Conservation (phyloP, 1,140 invertebrate genomes). For the Drosophila guanche region DNA sequence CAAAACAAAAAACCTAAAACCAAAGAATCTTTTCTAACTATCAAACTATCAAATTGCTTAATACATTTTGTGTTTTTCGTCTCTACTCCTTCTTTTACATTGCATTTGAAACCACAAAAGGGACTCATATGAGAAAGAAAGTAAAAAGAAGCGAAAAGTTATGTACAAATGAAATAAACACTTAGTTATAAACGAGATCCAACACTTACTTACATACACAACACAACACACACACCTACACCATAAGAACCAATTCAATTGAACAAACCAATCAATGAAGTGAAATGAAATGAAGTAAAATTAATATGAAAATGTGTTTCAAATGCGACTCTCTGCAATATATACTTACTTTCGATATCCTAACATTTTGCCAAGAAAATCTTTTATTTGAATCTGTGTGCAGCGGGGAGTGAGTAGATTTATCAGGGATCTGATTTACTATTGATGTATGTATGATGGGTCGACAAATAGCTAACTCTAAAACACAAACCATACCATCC, state of each 20-base stretch:
- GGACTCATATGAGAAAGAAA: constrained; percentile 83
- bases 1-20: constrained; percentile 24
- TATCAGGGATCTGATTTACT: constrained; percentile 39
- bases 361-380: constrained; percentile 45
- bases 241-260: constrained; percentile 25
- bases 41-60: constrained; percentile 69
- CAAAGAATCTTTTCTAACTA: constrained; percentile 59
- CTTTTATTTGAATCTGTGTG: constrained; percentile 55
- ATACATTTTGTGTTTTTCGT: constrained; percentile 80
- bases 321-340: constrained; percentile 50
- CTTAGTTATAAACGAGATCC: constrained; percentile 62
- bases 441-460: constrained; percentile 40
- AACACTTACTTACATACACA: constrained; percentile 8
- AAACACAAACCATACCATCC: constrained; percentile 1
- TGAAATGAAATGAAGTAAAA: constrained; percentile 3
- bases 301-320: constrained; percentile 29
- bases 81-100: constrained; percentile 82
- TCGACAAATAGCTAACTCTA: constrained; percentile 26
- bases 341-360: constrained; percentile 52
- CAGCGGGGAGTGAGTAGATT: constrained; percentile 52
- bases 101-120: constrained; percentile 81
- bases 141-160: constrained; percentile 83
- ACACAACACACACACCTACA: constrained; percentile 34
- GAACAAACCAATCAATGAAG: constrained; percentile 27
- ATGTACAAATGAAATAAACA: constrained; percentile 72